Conservation (phyloP, 2,797 vertebrate species). For the Pipistrellus pipistrellus region DNA sequence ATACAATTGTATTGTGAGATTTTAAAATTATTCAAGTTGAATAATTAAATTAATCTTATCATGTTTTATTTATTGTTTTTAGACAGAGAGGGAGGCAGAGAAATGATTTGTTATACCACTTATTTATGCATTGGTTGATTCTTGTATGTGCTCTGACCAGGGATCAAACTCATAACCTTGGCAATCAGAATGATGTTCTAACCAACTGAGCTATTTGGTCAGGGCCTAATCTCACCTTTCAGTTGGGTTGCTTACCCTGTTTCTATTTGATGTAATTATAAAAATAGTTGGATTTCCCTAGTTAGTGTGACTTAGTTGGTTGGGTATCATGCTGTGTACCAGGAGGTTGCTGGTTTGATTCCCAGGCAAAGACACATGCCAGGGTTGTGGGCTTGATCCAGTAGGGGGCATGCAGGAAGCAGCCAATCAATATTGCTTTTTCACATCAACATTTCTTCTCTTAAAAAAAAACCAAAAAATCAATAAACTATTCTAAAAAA, state of each 20-base stretch:
- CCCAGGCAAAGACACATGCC: background rate
- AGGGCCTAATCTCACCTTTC: background rate
- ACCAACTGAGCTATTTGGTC: background rate
- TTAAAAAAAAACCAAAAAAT: no score
- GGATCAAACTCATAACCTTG: background rate
- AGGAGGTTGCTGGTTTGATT: background rate
- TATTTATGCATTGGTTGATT: background rate
- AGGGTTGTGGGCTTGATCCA: background rate
- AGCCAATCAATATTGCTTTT: background rate
- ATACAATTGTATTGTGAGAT: background rate
- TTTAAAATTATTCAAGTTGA: background rate
- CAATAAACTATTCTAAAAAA: background rate
- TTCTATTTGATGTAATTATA: background rate
- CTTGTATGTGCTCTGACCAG: background rate
- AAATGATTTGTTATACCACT: background rate
- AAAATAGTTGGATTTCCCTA: background rate
- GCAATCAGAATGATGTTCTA: background rate
- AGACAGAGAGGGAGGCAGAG: background rate
- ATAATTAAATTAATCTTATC: background rate
- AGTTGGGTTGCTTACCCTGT: background rate
- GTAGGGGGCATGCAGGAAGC: background rate
- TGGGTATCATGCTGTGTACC: background rate
- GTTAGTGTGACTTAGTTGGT: background rate
- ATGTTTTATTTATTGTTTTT: background rate
- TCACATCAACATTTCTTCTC: background rate